These are phyloP conservation scores for Ochotona princeps DNA, from an alignment of 2,113 vertebrate species.

Conservation along the genomic window DNA sequence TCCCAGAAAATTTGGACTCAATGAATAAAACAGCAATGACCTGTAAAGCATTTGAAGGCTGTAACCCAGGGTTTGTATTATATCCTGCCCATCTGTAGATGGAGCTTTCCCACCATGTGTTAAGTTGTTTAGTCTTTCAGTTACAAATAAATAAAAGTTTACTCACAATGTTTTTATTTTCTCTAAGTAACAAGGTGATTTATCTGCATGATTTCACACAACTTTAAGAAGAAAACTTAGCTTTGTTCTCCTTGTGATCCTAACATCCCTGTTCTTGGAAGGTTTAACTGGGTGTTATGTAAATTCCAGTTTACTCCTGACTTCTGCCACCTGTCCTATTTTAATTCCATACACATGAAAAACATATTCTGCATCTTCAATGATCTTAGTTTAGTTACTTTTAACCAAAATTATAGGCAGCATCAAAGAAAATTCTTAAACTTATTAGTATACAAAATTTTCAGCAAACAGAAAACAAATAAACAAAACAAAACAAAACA, in stretches of 20 bases:
- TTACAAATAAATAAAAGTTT: slow-evolving; percentile 58
- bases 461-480: background rate
- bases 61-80: background rate
- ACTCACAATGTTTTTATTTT: slow-evolving; percentile 57
- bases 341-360: background rate
- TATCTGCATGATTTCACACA: slow-evolving; percentile 11
- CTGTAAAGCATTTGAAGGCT: background rate
- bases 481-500: background rate
- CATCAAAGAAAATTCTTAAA: background rate
- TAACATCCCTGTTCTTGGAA: background rate
- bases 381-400: background rate
- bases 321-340: background rate
- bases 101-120: background rate
- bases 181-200: slow-evolving; percentile 32
- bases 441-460: background rate
- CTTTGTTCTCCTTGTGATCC: background rate
- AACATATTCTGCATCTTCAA: background rate
- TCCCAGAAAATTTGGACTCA: slow-evolving; percentile 39
- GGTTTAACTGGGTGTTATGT: background rate
- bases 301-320: slow-evolving; percentile 22
- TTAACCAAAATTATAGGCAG: slow-evolving; percentile 1
- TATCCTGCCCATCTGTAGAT: background rate
- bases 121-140: slow-evolving; percentile 52
- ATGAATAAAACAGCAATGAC: slow-evolving; percentile 40
- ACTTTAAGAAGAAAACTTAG: slow-evolving; percentile 44